A percentile compares a stretch with the other conserved stretches of the same genome.
Evolutionary conservation across 2,113 vertebrate species (phyloP).

Genomic region (Petaurus breviceps): DNA sequence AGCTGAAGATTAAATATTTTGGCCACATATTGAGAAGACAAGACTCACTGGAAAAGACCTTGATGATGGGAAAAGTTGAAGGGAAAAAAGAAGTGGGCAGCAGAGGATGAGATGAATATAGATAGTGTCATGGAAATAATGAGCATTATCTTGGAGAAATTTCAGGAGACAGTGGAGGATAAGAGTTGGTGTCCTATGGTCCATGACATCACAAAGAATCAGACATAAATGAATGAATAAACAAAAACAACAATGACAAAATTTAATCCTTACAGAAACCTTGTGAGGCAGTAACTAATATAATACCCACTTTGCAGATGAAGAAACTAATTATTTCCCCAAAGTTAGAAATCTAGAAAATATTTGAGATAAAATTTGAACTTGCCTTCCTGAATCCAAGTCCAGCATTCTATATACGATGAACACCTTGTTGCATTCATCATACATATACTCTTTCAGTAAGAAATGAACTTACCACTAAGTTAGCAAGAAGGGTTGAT

Average conservation of each 20-base stretch:
- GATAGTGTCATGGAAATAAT: not conserved
- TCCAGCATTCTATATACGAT: not conserved
- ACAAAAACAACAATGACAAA: not conserved
- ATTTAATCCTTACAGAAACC: not conserved
- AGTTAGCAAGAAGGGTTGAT: not conserved
- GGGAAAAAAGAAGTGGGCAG: not conserved
- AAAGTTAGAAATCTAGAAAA: not conserved
- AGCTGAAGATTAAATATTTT: not conserved
- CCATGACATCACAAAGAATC: not conserved
- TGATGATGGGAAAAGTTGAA: not conserved
- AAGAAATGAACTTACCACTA: not conserved
- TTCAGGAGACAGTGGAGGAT: not conserved
- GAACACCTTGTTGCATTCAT: not conserved
- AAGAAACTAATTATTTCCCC: not conserved
- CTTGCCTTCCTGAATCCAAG: not conserved
- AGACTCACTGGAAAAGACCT: not conserved
- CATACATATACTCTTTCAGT: not conserved
- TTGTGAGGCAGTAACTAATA: not conserved
- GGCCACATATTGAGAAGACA: not conserved
- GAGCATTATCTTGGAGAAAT: not conserved
- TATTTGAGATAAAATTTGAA: not conserved
- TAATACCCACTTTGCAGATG: not conserved
- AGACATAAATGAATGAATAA: not conserved
- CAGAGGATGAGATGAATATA: not conserved
- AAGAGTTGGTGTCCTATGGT: not conserved